Percentiles rank a stretch among this genome's conserved stretches.
These are phyloP conservation scores for Cryptomyrus ogoouensis DNA, from an alignment of 2,113 vertebrate genomes.

Conservation along the genomic window DNA sequence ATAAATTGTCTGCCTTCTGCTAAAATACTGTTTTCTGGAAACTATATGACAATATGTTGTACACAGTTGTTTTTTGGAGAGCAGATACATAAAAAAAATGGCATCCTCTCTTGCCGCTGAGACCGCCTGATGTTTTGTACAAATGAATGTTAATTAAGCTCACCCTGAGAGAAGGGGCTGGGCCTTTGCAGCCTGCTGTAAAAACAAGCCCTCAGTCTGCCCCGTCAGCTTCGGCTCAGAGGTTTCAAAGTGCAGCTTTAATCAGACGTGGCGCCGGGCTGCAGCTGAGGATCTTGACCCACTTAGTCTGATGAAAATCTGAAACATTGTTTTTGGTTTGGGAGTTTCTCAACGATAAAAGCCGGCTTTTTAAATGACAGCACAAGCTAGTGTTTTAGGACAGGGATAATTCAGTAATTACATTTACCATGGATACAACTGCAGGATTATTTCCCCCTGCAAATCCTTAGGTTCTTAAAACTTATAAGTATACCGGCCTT, in stretches of 20 bases:
- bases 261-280: not conserved
- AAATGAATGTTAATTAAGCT: constrained; percentile 3
- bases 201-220: not conserved
- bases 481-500: not conserved
- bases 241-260: not conserved
- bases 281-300: not conserved
- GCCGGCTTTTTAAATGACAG: not conserved
- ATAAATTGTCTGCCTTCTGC: not conserved
- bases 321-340: not conserved
- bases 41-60: not conserved
- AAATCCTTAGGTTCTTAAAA: not conserved
- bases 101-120: not conserved
- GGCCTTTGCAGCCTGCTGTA: not conserved
- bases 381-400: not conserved
- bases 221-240: not conserved
- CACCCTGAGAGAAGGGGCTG: not conserved
- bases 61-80: not conserved
- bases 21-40: not conserved
- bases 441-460: not conserved
- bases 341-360: not conserved
- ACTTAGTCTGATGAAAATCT: not conserved
- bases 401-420: not conserved
- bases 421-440: not conserved
- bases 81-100: not conserved
- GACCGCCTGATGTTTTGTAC: not conserved